phyloP scores from a whole-genome alignment of 2,888 invertebrate genomes.

The Tiliacea aurago region DNA sequence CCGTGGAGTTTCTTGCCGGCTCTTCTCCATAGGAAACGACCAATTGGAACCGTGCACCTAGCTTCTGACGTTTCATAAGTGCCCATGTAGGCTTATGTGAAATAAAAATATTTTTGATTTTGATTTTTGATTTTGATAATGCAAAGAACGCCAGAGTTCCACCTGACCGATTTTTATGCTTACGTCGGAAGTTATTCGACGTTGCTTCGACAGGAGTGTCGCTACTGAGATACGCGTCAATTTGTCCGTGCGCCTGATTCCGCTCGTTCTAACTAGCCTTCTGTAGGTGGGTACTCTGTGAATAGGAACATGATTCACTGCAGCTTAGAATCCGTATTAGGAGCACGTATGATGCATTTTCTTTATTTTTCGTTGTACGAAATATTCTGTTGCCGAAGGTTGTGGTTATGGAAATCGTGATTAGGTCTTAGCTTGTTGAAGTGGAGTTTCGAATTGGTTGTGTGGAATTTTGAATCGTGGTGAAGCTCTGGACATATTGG shows the following conservation, averaged over 20 bases:
- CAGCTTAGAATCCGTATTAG: constrained; percentile 62
- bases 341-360: constrained; percentile 64
- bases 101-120: too few species aligned
- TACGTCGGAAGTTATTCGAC: neutral
- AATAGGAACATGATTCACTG: constrained; percentile 49
- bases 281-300: constrained; percentile 9
- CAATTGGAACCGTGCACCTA: too few species aligned
- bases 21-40: too few species aligned
- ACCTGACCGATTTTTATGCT: neutral
- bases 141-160: neutral
- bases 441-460: constrained; percentile 36
- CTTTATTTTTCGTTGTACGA: constrained; percentile 61
- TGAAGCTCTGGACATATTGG: constrained; percentile 1
- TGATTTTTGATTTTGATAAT: too few species aligned
- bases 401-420: constrained; percentile 62
- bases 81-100: too few species aligned
- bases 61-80: too few species aligned
- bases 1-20: too few species aligned
- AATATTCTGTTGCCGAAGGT: constrained; percentile 57
- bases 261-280: neutral
- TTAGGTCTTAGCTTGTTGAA: constrained; percentile 50
- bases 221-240: neutral
- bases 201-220: neutral
- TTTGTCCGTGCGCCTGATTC: neutral
- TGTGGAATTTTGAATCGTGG: constrained; percentile 1